Conservation (phyloP, 2,113 vertebrate species). For the Tachysurus vachellii region DNA sequence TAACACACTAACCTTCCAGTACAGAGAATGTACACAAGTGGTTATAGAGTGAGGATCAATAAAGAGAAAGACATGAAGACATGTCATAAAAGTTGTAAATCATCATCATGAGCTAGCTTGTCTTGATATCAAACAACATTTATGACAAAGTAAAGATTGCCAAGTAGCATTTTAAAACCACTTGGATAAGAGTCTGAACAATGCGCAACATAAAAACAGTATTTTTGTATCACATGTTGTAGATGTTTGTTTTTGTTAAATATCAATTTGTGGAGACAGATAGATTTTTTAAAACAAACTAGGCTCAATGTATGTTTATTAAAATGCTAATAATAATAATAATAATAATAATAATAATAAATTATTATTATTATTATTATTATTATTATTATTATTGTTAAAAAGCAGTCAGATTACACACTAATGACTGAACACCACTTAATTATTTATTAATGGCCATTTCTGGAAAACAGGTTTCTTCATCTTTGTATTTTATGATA, state of each 20-base stretch:
- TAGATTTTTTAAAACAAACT: not conserved
- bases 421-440: not conserved
- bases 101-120: not conserved
- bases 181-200: not conserved
- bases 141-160: not conserved
- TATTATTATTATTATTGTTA: not conserved
- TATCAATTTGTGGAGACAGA: not conserved
- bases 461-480: not conserved
- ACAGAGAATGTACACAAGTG: not conserved
- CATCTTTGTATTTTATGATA: not conserved
- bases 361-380: not conserved
- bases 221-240: not conserved
- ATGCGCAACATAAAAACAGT: not conserved
- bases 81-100: not conserved
- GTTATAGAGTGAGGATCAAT: slow-evolving; percentile 38
- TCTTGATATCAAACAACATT: not conserved
- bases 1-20: not conserved
- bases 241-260: not conserved
- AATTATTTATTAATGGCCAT: not conserved
- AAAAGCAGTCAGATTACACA: not conserved
- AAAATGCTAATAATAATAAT: not conserved
- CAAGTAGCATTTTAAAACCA: not conserved
- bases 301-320: not conserved
- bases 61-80: slow-evolving; percentile 21
- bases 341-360: not conserved